Conservation (phyloP, 2,113 vertebrate genomes). For the Hassar affinis region DNA sequence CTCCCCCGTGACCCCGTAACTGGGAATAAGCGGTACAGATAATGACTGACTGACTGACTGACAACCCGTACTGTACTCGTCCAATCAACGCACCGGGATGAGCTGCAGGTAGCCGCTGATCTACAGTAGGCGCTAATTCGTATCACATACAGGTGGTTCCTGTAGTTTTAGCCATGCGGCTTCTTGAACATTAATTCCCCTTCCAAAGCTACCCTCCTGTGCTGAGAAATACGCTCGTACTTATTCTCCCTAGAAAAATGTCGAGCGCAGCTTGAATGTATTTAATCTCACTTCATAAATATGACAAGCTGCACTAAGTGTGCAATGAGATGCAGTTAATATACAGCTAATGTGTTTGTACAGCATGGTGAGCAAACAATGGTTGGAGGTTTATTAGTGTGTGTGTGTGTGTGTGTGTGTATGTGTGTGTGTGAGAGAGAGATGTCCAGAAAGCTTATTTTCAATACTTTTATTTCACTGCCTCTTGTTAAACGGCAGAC, state of each 20-base stretch:
- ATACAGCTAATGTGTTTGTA: neutral
- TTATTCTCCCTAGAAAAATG: neutral
- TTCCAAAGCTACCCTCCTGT: neutral
- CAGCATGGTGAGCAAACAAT: neutral
- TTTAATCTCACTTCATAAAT: neutral
- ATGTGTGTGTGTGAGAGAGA: neutral
- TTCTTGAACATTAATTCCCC: neutral
- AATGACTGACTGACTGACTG: no score
- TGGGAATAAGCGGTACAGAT: no score
- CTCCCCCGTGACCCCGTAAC: no score
- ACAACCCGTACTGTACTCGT: neutral
- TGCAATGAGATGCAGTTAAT: conserved; percentile 12
- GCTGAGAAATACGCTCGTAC: neutral
- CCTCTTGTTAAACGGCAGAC: conserved; percentile 3
- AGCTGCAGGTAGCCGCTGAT: neutral
- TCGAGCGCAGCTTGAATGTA: neutral
- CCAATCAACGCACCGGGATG: neutral
- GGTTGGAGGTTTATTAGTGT: neutral
- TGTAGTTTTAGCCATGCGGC: neutral
- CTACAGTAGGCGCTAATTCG: neutral
- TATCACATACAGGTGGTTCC: neutral
- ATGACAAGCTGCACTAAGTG: neutral
- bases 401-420: conserved; percentile 15
- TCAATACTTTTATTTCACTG: conserved; percentile 16
- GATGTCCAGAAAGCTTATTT: neutral